phyloP scores from a whole-genome alignment of 2,888 invertebrate species.

The Hypomecis punctinalis region DNA sequence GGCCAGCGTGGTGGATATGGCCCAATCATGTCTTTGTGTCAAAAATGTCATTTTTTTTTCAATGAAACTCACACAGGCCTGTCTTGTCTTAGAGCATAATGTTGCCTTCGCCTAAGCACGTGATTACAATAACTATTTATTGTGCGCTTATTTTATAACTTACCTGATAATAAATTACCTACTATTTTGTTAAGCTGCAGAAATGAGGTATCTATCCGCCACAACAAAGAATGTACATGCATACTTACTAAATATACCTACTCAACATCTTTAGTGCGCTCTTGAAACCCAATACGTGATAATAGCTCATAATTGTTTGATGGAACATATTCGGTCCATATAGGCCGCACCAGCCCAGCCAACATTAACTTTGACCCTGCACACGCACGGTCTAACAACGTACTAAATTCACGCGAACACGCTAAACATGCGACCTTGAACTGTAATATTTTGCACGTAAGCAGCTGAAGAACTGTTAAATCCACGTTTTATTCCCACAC shows the following conservation, averaged over 20 bases:
- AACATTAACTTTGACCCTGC: conserved; percentile 42
- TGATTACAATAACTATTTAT: too few relatives aligned
- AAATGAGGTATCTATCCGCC: too few relatives aligned
- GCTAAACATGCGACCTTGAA: conserved; percentile 41
- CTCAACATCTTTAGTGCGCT: neutral
- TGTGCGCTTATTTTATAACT: too few relatives aligned
- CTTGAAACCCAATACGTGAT: conserved; percentile 13
- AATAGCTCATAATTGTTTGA: conserved; percentile 18
- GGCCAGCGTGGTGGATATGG: too few relatives aligned
- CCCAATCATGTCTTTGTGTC: too few relatives aligned
- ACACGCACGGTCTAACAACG: conserved; percentile 37
- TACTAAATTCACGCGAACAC: conserved; percentile 39
- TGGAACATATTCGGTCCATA: conserved; percentile 11
- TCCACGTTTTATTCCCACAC: conserved; percentile 55
- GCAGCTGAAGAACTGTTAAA: conserved; percentile 36
- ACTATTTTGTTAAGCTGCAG: too few relatives aligned
- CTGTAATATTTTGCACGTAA: conserved; percentile 29
- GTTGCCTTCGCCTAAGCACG: too few relatives aligned
- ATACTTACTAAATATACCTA: neutral
- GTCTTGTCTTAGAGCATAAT: too few relatives aligned
- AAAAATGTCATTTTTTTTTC: too few relatives aligned
- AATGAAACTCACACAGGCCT: too few relatives aligned
- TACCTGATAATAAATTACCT: too few relatives aligned
- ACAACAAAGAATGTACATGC: neutral
- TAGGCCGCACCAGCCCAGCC: conserved; percentile 26